Base-by-base conservation (phyloP, 2,888 invertebrate species). In the Drosophila mulleri region DNA sequence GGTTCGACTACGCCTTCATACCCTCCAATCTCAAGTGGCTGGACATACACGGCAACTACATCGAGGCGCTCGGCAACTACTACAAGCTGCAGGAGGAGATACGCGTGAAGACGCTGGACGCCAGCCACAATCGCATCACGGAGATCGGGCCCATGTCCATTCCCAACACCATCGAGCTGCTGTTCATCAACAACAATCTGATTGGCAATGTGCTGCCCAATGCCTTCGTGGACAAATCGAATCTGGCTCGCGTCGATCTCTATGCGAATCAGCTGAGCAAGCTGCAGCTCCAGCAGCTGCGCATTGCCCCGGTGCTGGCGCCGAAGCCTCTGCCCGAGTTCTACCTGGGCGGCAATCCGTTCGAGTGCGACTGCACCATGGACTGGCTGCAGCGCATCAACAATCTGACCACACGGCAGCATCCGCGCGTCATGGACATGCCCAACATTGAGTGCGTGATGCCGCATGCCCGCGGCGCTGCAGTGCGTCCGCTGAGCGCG, bases 341-440 rank as follows among this genome's bases (percentile, higher is more conserved):
- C 92, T 98, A 97, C 92, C 94, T 98, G 80, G 98, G 97, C 65
- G 97, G 97, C 53, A 98, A 98, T 93, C 98, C 98, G 9, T 97
- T 98, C 93, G 96, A 97, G 90, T 98, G 98, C 93, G 98, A 98
- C 91, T 98, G 98, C 94, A 96, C 96, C 79, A 98, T 98, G 97
- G 98, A 98, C 92, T 98, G 98, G 98, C 93, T 98, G 88, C 97
- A 97, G 83, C 95, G 96, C 58, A 96, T 98, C 92, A 98, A 98
- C 93, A 97, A 96, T 92, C 95, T 97, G 94, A 96, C 96, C 72
- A 95, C 96, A 80, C 94, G 97, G 48, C 97, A 97, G 91, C 96
- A 98, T 92, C 97, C 98, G 35, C 95, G 96, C 57, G 96, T 98
- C 83, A 97, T 97, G 96, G 98, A 98, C 92, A 94, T 98, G 90